Evolutionary conservation across 2,113 vertebrate genomes (phyloP).

Genomic region (Megalops atlanticus): DNA sequence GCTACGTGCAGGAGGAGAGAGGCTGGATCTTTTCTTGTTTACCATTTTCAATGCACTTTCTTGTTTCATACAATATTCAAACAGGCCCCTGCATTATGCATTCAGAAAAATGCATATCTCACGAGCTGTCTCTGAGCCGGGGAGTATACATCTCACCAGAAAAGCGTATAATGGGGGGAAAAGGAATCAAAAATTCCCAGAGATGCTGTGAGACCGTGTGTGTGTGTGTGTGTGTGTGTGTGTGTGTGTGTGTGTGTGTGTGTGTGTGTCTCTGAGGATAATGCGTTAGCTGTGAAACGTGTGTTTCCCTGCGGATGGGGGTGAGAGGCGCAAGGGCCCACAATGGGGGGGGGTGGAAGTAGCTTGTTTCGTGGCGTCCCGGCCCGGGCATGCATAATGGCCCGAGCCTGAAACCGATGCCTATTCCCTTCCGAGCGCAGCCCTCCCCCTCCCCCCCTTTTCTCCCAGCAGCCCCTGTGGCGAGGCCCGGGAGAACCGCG

Average conservation of each 20-base stretch:
- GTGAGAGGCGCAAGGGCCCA: not conserved
- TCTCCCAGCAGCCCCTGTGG: not conserved
- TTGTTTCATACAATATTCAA: slow-evolving; percentile 30
- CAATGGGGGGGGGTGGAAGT: not conserved
- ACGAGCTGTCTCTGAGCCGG: not conserved
- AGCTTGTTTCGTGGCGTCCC: not conserved
- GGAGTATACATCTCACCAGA: slow-evolving; percentile 4
- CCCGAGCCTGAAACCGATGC: not conserved
- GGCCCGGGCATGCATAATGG: not conserved
- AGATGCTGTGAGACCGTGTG: not conserved
- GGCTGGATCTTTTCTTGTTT: not conserved
- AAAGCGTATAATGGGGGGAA: not conserved
- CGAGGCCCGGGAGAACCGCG: not conserved
- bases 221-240: not conserved
- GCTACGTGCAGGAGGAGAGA: not conserved
- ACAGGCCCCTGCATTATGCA: slow-evolving; percentile 11
- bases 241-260: not conserved
- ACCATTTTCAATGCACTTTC: slow-evolving; percentile 1
- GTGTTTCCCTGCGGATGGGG: not conserved
- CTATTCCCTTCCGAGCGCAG: no score
- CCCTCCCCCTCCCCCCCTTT: no score
- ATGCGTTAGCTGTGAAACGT: not conserved
- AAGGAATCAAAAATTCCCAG: no score
- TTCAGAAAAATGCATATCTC: not conserved
- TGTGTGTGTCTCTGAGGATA: not conserved